Conservation (phyloP, 1,140 invertebrate genomes). For the Aphidius ervi region DNA sequence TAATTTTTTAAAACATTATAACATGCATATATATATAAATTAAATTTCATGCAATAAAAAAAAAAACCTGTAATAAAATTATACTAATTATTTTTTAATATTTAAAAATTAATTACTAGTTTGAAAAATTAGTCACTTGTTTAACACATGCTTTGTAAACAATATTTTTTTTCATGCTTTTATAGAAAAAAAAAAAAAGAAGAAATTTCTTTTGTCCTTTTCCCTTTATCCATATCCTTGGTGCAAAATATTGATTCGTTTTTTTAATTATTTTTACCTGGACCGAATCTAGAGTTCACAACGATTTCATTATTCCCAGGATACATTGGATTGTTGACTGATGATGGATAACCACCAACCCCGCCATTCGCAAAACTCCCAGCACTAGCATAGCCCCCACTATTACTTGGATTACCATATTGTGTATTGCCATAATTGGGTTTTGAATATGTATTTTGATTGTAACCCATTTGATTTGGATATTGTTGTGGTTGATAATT, state of each 20-base stretch:
- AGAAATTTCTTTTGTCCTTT: neutral
- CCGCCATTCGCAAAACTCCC: constrained; percentile 8
- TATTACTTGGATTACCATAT: constrained; percentile 14
- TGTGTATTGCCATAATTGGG: constrained; percentile 9
- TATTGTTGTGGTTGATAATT: constrained; percentile 3
- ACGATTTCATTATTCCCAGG: constrained; percentile 20
- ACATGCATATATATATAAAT: too few species aligned
- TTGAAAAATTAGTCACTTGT: neutral
- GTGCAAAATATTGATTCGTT: neutral
- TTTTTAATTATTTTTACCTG: constrained; percentile 19
- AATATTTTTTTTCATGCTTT: neutral
- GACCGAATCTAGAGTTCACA: constrained; percentile 14
- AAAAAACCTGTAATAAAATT: neutral
- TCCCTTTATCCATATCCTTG: neutral
- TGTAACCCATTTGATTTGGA: constrained; percentile 11
- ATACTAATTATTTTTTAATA: too few species aligned
- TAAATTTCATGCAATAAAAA: too few species aligned
- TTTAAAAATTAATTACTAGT: too few species aligned
- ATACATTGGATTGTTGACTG: constrained; percentile 12
- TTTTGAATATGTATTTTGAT: constrained; percentile 3
- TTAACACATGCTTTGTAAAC: neutral
- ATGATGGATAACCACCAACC: constrained; percentile 12
- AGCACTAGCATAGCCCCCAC: constrained; percentile 19
- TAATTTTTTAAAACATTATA: too few species aligned
- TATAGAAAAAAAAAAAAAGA: neutral